Conservation (phyloP, 2,113 vertebrate species). For the Campylomormyrus numenius region DNA sequence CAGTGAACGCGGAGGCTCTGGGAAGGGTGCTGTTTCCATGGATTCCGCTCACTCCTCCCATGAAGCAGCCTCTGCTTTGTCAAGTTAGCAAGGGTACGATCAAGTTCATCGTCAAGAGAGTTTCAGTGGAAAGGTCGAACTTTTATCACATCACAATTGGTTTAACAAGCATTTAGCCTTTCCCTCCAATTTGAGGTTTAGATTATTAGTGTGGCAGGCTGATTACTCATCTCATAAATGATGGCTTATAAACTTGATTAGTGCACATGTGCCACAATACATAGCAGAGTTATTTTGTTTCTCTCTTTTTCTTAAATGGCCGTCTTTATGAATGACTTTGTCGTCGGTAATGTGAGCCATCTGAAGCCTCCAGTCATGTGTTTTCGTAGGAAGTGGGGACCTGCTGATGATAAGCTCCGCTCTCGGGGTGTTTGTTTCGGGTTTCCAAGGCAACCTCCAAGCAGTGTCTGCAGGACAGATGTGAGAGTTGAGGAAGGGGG, state of each 20-base stretch:
- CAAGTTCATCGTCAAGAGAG: not conserved
- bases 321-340: conserved; percentile 19
- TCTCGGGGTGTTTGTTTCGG: conserved; percentile 55
- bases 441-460: conserved; percentile 46
- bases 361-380: not conserved
- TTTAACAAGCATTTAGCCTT: not conserved
- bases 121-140: not conserved
- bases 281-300: not conserved
- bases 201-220: not conserved
- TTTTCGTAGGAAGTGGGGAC: not conserved
- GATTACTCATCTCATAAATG: not conserved
- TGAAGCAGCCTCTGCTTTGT: not conserved
- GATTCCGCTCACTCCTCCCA: not conserved
- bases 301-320: not conserved
- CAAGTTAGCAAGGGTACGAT: not conserved
- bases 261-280: not conserved
- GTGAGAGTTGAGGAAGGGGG: not conserved
- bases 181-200: not conserved
- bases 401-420: conserved; percentile 1
- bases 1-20: not conserved
- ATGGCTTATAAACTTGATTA: not conserved
- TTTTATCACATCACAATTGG: not conserved
- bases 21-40: not conserved
- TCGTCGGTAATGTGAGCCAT: conserved; percentile 8
- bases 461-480: conserved; percentile 26